Evolutionary conservation across 2,113 vertebrate genomes (phyloP).

Genomic region (Ophthalmolycus amberensis): DNA sequence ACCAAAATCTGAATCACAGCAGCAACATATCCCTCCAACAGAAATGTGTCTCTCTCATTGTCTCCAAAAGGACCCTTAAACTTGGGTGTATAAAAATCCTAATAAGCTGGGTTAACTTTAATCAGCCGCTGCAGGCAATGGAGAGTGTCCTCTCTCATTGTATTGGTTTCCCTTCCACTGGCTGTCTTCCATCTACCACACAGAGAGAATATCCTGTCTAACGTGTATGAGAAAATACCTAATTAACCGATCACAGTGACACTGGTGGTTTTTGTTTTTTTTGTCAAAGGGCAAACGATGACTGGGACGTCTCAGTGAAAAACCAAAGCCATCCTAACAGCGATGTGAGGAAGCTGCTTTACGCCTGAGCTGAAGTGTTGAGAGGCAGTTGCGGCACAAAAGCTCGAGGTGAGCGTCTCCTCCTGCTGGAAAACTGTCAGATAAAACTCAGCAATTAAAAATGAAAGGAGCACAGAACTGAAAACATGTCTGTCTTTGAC

Average conservation of each 20-base stretch:
- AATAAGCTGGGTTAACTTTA: conserved; percentile 3
- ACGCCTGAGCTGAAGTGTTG: not conserved
- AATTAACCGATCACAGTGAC: not conserved
- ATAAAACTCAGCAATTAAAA: conserved; percentile 22
- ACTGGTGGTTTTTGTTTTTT: no score
- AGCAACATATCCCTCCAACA: not conserved
- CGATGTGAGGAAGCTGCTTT: not conserved
- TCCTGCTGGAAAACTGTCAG: not conserved
- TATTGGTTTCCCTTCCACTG: conserved; percentile 3
- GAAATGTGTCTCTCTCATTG: not conserved
- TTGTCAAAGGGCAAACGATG: not conserved
- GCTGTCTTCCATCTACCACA: conserved; percentile 10
- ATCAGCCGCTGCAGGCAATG: conserved; percentile 1
- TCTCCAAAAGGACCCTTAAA: not conserved
- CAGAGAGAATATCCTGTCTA: conserved; percentile 9
- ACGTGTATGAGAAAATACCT: not conserved
- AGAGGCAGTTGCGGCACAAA: conserved; percentile 1
- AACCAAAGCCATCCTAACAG: conserved; percentile 25
- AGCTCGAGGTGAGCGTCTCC: conserved; percentile 12
- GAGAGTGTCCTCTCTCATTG: conserved; percentile 15
- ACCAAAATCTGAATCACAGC: not conserved
- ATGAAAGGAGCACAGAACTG: conserved; percentile 5
- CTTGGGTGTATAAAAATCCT: not conserved
- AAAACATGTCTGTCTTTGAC: not conserved
- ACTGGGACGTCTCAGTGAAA: not conserved